Conservation (phyloP, 2,797 vertebrate species). For the Gadopsis bispinosus region DNA sequence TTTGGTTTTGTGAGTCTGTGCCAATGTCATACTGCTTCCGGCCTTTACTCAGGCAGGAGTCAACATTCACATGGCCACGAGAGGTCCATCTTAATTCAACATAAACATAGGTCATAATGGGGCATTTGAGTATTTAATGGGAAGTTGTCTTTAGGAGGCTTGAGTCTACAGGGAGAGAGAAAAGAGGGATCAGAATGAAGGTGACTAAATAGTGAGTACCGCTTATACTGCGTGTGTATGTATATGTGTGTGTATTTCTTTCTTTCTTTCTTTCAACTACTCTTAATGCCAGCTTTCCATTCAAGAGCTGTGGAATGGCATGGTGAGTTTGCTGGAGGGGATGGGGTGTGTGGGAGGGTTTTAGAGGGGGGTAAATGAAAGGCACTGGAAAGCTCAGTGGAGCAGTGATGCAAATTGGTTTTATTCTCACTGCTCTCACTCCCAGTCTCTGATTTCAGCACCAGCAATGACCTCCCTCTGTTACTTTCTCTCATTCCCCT, state of each 20-base stretch:
- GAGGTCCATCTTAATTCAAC: neutral
- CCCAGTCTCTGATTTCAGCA: slow-evolving; percentile 62
- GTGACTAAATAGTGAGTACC: slow-evolving; percentile 30
- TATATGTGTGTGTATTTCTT: too few relatives aligned
- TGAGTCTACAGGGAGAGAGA: slow-evolving; percentile 19
- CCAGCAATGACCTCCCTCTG: slow-evolving; percentile 62
- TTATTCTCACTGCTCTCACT: slow-evolving; percentile 68
- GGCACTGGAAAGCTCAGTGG: slow-evolving; percentile 70
- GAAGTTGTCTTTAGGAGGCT: neutral
- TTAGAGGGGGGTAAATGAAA: slow-evolving; percentile 67
- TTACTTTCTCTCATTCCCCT: slow-evolving; percentile 22
- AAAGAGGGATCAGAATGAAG: slow-evolving; percentile 21
- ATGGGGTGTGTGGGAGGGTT: slow-evolving; percentile 8
- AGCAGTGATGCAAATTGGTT: slow-evolving; percentile 78
- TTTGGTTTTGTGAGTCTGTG: too few relatives aligned
- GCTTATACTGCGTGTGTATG: slow-evolving; percentile 16
- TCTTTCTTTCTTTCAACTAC: slow-evolving; percentile 15
- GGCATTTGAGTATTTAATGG: too few relatives aligned
- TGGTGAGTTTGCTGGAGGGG: slow-evolving; percentile 47
- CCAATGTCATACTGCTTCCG: too few relatives aligned
- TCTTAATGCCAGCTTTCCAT: slow-evolving; percentile 67
- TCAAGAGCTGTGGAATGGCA: slow-evolving; percentile 43
- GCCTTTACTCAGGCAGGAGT: too few relatives aligned
- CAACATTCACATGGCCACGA: neutral
- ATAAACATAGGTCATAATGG: too few relatives aligned